These are phyloP conservation scores for Microctonus brassicae DNA, from an alignment of 2,888 invertebrate genomes.

Conservation along the genomic window DNA sequence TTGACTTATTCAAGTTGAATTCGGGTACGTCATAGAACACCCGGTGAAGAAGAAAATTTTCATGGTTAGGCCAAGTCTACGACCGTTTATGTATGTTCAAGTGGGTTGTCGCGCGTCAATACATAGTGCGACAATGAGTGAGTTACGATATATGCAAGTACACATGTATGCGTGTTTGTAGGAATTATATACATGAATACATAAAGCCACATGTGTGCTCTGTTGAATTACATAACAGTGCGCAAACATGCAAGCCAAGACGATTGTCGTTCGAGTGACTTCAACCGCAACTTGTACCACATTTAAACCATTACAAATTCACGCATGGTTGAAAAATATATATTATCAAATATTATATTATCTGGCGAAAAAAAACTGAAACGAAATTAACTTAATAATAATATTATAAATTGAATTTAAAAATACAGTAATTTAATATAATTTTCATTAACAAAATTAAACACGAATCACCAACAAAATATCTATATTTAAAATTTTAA, in stretches of 20 bases:
- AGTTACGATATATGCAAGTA: conserved; percentile 1
- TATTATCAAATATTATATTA: not conserved
- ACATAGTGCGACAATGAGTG: conserved; percentile 20
- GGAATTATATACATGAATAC: conserved; percentile 18
- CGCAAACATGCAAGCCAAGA: conserved; percentile 23
- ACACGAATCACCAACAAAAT: not conserved
- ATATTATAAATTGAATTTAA: not conserved
- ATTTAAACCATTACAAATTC: not conserved
- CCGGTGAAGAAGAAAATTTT: conserved; percentile 49
- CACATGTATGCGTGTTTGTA: too few relatives aligned
- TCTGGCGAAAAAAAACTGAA: not conserved
- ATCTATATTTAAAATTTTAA: not conserved
- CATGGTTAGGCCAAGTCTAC: conserved; percentile 29
- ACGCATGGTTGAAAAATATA: not conserved
- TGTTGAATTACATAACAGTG: conserved; percentile 22
- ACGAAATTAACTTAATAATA: not conserved
- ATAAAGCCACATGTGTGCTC: not conserved
- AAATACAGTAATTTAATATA: not conserved
- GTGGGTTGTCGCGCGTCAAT: conserved; percentile 18
- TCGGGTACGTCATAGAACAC: conserved; percentile 40
- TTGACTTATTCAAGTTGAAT: conserved; percentile 48
- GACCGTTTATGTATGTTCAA: conserved; percentile 11
- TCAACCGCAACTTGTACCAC: not conserved
- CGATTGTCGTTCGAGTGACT: conserved; percentile 18
- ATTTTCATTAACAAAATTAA: not conserved